Conservation (phyloP, 2,888 invertebrate genomes). For the Cataglyphis cursor region DNA sequence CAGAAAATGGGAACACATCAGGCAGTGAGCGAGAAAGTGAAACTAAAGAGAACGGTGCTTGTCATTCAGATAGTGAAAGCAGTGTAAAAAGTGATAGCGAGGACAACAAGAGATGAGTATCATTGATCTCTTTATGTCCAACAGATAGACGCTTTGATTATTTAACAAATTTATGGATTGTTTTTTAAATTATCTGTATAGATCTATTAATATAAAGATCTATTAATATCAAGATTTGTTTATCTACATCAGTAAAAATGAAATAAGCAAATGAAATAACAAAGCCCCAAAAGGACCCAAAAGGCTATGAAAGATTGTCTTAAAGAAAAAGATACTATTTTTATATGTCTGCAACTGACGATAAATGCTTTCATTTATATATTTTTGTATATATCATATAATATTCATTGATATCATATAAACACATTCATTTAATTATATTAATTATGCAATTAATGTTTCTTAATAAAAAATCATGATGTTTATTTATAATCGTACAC, state of each 20-base stretch:
- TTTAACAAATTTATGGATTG: conserved; percentile 15
- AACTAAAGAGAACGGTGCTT: conserved; percentile 80
- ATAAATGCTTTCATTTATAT: conserved; percentile 2
- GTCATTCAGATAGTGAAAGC: conserved; percentile 76
- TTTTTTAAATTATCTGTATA: conserved; percentile 7
- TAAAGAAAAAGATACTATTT: conserved; percentile 24
- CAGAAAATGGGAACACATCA: conserved; percentile 77
- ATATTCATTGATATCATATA: background rate
- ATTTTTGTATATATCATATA: conserved; percentile 18
- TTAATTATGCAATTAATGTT: background rate
- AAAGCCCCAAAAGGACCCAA: background rate
- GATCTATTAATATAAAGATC: background rate
- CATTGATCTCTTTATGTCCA: background rate
- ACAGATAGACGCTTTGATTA: conserved; percentile 47
- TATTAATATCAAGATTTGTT: background rate
- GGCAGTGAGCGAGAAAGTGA: conserved; percentile 77
- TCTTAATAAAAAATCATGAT: conserved; percentile 5
- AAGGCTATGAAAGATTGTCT: background rate
- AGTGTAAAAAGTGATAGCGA: conserved; percentile 82
- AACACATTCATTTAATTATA: background rate
- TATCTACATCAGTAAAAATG: background rate
- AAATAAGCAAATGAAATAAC: background rate
- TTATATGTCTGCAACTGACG: background rate
- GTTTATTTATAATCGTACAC: conserved; percentile 25
- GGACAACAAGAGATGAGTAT: conserved; percentile 74